These are phyloP conservation scores for Psilopogon haemacephalus DNA, from an alignment of 2,113 vertebrate genomes.

Conservation along the genomic window DNA sequence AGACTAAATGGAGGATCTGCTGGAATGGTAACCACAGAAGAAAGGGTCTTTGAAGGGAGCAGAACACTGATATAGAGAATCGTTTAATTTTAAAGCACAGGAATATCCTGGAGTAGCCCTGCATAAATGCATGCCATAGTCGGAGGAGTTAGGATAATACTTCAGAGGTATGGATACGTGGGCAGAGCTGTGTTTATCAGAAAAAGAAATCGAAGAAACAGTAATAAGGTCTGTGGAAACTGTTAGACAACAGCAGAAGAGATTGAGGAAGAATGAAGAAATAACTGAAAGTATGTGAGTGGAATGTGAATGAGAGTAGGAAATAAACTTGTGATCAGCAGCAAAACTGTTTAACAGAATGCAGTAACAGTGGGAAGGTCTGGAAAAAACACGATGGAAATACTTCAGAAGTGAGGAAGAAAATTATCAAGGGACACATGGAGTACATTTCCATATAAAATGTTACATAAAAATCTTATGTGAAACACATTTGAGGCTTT, in stretches of 20 bases:
- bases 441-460: background rate
- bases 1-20: background rate
- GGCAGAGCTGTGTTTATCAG: background rate
- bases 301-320: background rate
- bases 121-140: background rate
- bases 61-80: background rate
- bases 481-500: background rate
- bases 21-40: background rate
- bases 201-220: background rate
- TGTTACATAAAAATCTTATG: background rate
- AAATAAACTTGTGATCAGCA: background rate
- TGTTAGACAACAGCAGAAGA: background rate
- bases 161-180: background rate
- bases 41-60: background rate
- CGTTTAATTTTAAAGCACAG: background rate
- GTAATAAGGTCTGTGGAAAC: background rate
- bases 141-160: background rate
- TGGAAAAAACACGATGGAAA: background rate
- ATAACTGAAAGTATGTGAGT: background rate
- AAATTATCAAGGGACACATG: background rate
- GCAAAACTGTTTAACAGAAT: background rate
- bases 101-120: background rate
- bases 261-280: background rate
- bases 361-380: background rate
- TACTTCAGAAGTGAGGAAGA: background rate